Evolutionary conservation across 2,888 invertebrate species (phyloP).

Genomic region (Muschampia plurimacula): DNA sequence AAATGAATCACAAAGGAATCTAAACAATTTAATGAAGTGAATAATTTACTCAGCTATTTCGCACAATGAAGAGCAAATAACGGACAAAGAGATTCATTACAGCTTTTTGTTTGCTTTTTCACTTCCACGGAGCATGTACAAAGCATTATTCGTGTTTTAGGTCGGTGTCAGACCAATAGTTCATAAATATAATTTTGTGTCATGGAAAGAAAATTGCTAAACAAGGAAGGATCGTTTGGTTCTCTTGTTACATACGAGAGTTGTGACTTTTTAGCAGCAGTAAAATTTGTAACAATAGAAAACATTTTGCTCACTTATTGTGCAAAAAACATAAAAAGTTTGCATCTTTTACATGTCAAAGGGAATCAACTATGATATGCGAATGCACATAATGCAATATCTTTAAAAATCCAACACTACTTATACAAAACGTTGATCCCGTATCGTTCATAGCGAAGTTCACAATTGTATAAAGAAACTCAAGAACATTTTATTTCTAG

Average conservation of each 20-base stretch:
- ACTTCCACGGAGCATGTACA: conserved; percentile 22
- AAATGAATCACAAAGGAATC: neutral
- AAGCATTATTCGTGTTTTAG: conserved; percentile 15
- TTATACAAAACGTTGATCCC: neutral
- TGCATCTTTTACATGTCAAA: too few relatives aligned
- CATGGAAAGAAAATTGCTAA: too few relatives aligned
- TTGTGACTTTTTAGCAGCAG: too few relatives aligned
- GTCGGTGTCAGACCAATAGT: neutral
- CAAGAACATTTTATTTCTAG: conserved; percentile 19
- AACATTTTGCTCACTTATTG: too few relatives aligned
- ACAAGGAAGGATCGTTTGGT: too few relatives aligned
- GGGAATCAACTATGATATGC: too few relatives aligned
- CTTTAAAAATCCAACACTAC: too few relatives aligned
- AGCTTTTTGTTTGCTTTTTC: conserved; percentile 48
- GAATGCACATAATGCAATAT: too few relatives aligned
- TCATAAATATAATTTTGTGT: neutral
- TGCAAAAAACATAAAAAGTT: too few relatives aligned
- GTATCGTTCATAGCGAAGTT: neutral
- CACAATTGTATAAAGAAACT: neutral
- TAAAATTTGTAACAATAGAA: too few relatives aligned
- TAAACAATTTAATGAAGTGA: conserved; percentile 24
- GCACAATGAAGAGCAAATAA: conserved; percentile 33
- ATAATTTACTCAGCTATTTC: conserved; percentile 17
- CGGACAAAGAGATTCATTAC: conserved; percentile 45
- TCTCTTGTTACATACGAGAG: too few relatives aligned